These are phyloP conservation scores for Procapra przewalskii DNA, from an alignment of 2,113 vertebrate genomes.

Conservation along the genomic window DNA sequence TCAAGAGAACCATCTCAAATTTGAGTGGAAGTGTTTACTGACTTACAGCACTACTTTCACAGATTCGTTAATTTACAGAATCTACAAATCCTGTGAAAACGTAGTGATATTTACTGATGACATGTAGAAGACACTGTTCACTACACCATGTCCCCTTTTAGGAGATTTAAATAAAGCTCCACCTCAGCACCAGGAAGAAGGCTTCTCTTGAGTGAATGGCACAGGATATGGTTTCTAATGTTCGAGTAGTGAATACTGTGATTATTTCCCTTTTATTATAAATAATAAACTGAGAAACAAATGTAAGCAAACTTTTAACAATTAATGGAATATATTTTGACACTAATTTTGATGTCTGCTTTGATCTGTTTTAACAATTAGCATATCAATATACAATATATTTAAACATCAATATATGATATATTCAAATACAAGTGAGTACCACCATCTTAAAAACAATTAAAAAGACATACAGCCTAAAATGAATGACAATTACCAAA, in stretches of 20 bases:
- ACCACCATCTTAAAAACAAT: background rate
- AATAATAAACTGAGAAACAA: background rate
- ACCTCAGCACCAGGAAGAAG: background rate
- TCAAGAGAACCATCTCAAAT: background rate
- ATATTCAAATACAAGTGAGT: background rate
- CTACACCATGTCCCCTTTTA: background rate
- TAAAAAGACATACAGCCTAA: background rate
- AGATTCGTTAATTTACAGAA: background rate
- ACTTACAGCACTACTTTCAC: background rate
- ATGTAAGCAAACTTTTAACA: slow-evolving; percentile 5
- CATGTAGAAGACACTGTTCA: background rate
- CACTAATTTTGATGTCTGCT: background rate
- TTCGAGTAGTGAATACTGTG: background rate
- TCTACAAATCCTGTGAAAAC: background rate
- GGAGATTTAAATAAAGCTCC: background rate
- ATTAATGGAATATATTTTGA: background rate
- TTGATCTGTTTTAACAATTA: background rate
- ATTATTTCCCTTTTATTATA: slow-evolving; percentile 1
- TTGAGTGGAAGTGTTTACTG: background rate
- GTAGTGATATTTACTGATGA: background rate
- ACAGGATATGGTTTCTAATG: background rate
- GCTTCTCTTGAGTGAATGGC: background rate
- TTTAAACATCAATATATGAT: background rate
- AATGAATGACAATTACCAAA: background rate
- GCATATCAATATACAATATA: background rate